These are phyloP conservation scores for Micronycteris hirsuta DNA, from an alignment of 2,113 vertebrate genomes.

Conservation along the genomic window DNA sequence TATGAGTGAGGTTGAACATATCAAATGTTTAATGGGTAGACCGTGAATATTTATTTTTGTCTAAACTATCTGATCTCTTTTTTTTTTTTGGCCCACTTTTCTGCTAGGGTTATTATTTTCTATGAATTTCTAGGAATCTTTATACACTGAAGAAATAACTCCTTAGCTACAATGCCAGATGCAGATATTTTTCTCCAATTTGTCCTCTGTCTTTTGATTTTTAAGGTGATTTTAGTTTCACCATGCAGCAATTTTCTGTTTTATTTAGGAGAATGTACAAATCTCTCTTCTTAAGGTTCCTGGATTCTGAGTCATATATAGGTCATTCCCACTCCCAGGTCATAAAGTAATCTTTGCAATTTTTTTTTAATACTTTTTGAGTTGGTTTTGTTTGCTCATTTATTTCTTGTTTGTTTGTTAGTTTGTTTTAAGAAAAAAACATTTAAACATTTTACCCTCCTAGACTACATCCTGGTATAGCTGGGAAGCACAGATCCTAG, in stretches of 20 bases:
- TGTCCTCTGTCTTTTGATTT: background rate
- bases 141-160: background rate
- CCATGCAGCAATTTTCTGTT: background rate
- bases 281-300: background rate
- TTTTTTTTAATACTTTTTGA: background rate
- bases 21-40: background rate
- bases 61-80: background rate
- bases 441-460: background rate
- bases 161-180: background rate
- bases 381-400: background rate
- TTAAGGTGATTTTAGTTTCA: background rate
- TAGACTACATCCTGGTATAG: background rate
- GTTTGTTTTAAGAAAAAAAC: background rate
- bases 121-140: background rate
- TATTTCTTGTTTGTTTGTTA: background rate
- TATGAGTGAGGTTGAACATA: background rate
- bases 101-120: background rate
- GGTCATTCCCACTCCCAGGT: background rate
- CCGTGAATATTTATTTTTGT: background rate
- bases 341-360: background rate
- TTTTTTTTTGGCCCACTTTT: slow-evolving; percentile 14
- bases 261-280: background rate
- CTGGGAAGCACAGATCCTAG: background rate
- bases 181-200: background rate
- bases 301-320: background rate